Conservation (phyloP, 1,140 invertebrate species). For the Scaptodrosophila lebanonensis region DNA sequence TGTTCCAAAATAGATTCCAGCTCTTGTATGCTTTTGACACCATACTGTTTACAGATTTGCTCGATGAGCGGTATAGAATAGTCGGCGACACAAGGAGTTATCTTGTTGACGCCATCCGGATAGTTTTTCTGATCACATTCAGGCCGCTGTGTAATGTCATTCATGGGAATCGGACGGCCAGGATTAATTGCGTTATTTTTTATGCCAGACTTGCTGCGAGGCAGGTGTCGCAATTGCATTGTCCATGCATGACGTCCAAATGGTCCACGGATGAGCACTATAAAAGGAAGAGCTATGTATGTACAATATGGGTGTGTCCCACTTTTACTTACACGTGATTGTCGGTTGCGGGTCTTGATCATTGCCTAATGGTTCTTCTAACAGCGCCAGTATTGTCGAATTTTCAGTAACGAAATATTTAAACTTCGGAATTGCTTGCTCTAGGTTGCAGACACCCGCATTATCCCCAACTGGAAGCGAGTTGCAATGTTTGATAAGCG, state of each 20-base stretch:
- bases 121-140: constrained; percentile 87
- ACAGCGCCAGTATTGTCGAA: constrained; percentile 89
- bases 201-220: constrained; percentile 86
- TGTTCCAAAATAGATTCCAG: constrained; percentile 79
- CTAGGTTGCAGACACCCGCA: constrained; percentile 43
- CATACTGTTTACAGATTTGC: constrained; percentile 79
- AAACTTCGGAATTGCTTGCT: constrained; percentile 80
- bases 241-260: constrained; percentile 97
- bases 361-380: constrained; percentile 93
- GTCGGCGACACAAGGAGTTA: constrained; percentile 86
- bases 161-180: constrained; percentile 87
- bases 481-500: constrained; percentile 88
- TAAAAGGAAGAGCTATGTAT: neutral
- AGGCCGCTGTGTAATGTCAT: constrained; percentile 81
- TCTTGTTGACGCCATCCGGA: constrained; percentile 89
- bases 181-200: constrained; percentile 85
- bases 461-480: constrained; percentile 76
- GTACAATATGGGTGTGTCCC: too few species aligned
- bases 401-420: constrained; percentile 96
- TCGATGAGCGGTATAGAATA: constrained; percentile 85
- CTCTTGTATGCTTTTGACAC: constrained; percentile 79
- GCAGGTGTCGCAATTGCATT: constrained; percentile 90
- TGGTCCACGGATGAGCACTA: constrained; percentile 90
- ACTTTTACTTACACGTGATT: constrained; percentile 79
- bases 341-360: constrained; percentile 88